Conservation (phyloP, 2,888 invertebrate species). For the Deroplatys truncata region DNA sequence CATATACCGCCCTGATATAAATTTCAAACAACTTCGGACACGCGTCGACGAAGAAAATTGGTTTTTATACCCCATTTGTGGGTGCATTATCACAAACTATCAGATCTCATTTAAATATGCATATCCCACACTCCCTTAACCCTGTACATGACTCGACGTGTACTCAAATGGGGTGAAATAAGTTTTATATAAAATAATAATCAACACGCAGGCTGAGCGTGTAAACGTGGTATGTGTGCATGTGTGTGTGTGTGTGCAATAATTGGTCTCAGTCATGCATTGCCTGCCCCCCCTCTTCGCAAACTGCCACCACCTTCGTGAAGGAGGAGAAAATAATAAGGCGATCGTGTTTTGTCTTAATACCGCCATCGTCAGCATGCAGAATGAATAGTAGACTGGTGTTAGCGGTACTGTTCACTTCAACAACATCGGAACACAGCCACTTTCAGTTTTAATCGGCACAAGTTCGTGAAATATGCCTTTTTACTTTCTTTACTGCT, state of each 20-base stretch:
- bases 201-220: background rate
- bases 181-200: slow-evolving; percentile 9
- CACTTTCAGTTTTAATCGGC: no score
- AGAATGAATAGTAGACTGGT: background rate
- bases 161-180: background rate
- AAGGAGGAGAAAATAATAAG: slow-evolving; percentile 5
- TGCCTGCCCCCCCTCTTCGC: background rate
- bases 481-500: no score
- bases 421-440: background rate
- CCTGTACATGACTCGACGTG: background rate
- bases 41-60: background rate
- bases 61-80: background rate
- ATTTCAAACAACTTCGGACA: background rate
- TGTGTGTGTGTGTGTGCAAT: background rate
- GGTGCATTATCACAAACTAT: background rate
- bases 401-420: background rate
- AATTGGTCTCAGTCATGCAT: slow-evolving; percentile 6
- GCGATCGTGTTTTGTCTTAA: slow-evolving; percentile 8
- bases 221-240: background rate
- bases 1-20: background rate
- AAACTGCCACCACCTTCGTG: background rate
- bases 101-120: background rate
- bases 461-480: no score
- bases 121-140: background rate
- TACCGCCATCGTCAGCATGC: background rate